Percentiles rank a stretch among this genome's conserved stretches.
Evolutionary conservation across 37 sponge, comb jelly and placozoan genomes (phyloP).

Genomic region (Hormiphora californensis): DNA sequence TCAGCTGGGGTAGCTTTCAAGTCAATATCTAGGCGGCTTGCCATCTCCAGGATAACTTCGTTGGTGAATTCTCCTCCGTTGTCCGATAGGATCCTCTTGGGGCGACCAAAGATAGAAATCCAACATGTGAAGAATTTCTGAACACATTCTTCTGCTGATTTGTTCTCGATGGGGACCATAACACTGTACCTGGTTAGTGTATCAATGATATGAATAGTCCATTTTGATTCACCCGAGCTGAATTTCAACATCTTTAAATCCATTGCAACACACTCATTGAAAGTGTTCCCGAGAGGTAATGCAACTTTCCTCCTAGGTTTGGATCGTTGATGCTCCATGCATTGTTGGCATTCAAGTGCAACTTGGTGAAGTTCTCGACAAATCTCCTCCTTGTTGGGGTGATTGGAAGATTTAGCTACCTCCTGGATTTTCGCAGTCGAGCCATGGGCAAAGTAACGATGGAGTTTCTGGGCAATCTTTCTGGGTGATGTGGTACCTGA

Average conservation of each 20-base stretch:
- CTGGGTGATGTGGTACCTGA: too few species aligned
- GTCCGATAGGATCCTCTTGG: neutral
- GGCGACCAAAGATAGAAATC: neutral
- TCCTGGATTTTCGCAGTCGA: too few species aligned
- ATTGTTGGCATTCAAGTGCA: too few species aligned
- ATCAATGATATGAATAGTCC: neutral
- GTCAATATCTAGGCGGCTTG: too few species aligned
- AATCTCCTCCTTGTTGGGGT: too few species aligned
- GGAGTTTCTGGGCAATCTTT: too few species aligned
- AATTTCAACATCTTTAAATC: too few species aligned
- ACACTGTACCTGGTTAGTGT: neutral
- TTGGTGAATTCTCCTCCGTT: slow-evolving; percentile 16
- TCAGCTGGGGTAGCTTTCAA: neutral
- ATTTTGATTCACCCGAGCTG: neutral
- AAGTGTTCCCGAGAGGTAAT: neutral
- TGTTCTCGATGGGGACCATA: neutral
- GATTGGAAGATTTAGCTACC: too few species aligned
- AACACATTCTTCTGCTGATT: neutral
- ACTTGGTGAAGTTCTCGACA: too few species aligned
- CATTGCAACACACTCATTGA: slow-evolving; percentile 24
- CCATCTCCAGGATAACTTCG: too few species aligned
- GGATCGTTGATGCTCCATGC: too few species aligned
- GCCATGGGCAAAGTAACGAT: too few species aligned
- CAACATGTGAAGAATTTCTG: neutral
- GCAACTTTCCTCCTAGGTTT: neutral